Evolutionary conservation across 1,140 invertebrate genomes (phyloP).

Genomic region (Cydia pomonella): DNA sequence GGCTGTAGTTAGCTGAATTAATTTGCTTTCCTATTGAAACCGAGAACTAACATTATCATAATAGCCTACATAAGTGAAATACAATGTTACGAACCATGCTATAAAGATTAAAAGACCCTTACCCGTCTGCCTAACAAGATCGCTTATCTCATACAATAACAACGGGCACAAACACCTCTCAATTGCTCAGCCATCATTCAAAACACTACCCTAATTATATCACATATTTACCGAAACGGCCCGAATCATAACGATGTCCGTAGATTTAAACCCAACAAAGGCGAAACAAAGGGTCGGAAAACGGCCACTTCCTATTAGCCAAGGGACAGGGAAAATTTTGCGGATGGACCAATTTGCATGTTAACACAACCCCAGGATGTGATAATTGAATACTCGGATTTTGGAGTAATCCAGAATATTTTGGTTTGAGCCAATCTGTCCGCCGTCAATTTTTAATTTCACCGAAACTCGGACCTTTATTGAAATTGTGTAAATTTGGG

Average conservation of each 20-base stretch:
- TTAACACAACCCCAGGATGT: conserved; percentile 15
- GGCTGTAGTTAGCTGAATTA: background rate
- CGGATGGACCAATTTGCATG: conserved; percentile 27
- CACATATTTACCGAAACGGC: conserved; percentile 25
- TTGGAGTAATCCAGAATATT: conserved; percentile 21
- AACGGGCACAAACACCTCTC: background rate
- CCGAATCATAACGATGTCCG: conserved; percentile 18
- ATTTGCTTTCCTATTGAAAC: background rate
- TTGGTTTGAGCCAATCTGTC: conserved; percentile 10
- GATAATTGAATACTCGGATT: conserved; percentile 33
- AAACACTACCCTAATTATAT: conserved; percentile 33
- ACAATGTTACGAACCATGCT: background rate
- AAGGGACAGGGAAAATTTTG: conserved; percentile 22
- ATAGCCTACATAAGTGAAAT: background rate
- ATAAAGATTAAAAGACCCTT: conserved; percentile 5
- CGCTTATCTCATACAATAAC: conserved; percentile 19
- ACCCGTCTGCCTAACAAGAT: background rate
- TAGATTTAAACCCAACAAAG: conserved; percentile 20
- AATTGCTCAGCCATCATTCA: conserved; percentile 24
- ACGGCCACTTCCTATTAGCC: conserved; percentile 17
- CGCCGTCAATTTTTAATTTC: conserved; percentile 30
- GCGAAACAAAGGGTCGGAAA: conserved; percentile 22
- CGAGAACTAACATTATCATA: background rate
- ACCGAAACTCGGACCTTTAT: conserved; percentile 4
- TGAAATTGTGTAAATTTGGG: conserved; percentile 23